A percentile compares a stretch with the other conserved stretches of the same genome.
Evolutionary conservation across 2,888 invertebrate species (phyloP).

Genomic region (Hyalella azteca): DNA sequence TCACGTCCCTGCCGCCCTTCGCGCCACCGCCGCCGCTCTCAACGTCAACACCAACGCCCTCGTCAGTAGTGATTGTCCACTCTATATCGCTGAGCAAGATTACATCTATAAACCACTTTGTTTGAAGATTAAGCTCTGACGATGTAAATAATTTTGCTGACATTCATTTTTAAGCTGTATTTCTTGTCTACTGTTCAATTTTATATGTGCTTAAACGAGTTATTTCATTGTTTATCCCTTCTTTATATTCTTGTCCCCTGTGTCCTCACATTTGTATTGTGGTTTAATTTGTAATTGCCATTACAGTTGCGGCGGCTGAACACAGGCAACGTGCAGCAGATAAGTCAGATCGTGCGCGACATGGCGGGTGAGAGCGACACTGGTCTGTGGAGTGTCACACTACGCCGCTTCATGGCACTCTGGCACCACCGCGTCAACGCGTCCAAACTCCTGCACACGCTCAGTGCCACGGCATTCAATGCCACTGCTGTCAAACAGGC

Average conservation of each 20-base stretch:
- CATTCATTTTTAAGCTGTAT: too few relatives aligned
- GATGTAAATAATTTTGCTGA: too few relatives aligned
- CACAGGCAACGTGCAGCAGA: slow-evolving; percentile 27
- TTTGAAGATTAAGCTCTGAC: too few relatives aligned
- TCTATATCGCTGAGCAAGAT: too few relatives aligned
- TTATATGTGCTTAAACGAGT: too few relatives aligned
- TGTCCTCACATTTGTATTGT: too few relatives aligned
- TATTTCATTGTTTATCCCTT: too few relatives aligned
- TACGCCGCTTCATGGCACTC: neutral
- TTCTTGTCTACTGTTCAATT: too few relatives aligned
- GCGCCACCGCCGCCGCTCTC: neutral
- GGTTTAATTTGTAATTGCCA: too few relatives aligned
- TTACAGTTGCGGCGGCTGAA: neutral
- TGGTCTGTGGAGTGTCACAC: slow-evolving; percentile 21
- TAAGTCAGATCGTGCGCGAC: slow-evolving; percentile 11
- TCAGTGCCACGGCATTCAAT: slow-evolving; percentile 11
- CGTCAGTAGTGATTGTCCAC: neutral
- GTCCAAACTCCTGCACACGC: neutral
- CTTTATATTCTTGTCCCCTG: too few relatives aligned
- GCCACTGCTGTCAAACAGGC: neutral
- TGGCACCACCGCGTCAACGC: slow-evolving; percentile 2
- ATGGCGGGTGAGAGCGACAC: slow-evolving; percentile 9
- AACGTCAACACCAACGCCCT: neutral
- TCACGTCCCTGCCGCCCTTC: neutral
- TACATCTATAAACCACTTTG: too few relatives aligned